Base-by-base conservation (phyloP, 2,888 invertebrate species). In the Apamea monoglypha region DNA sequence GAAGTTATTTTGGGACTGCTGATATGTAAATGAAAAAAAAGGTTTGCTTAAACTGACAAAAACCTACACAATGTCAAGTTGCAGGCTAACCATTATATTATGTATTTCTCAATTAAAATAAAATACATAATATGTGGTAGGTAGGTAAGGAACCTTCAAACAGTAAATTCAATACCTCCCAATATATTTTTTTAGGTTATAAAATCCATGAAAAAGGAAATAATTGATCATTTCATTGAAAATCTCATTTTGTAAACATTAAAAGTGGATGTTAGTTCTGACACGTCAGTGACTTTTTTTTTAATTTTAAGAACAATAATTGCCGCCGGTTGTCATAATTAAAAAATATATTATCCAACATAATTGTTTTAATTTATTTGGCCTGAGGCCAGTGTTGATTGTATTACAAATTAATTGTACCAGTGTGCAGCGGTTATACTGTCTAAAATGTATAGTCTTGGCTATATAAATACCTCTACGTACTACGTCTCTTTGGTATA, bases 111-210 rank as follows among this genome's bases (percentile, higher is more conserved):
- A 25, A 25, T 32, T n/a, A 0, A 10, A 64, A 50, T 50, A 6
- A 78, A 50, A 14, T 74, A 29, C 5, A 7, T 79, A 61, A 21
- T 1, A 44, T 44, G n/a, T 2, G 21, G 12, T 14, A 32, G 21
- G 12, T 14, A 32, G 2, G 7, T 69, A 44, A 32, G 7, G 18
- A 32, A 82, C 6, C 18, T 64, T 29, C 2, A 25, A 14, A 44
- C 2, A 4, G 0, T 3, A 47, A 47, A 36, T 32, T 44, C 29
- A 77, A 63, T 36, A 64, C 1, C 1, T 14, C 2, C 12, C 2
- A 14, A 29, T 12, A 16, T 21, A 56, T n/a, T 32, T 68, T 81
- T 81, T 32, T 68, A 81, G 81, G 81, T 81, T 81, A 81, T 68
- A 68, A 80, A 47, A 36, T 47, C 25, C 5, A 59, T 36, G 2